These are phyloP conservation scores for Tenualosa thibaudeaui DNA, from an alignment of 2,797 vertebrate genomes.

Conservation along the genomic window DNA sequence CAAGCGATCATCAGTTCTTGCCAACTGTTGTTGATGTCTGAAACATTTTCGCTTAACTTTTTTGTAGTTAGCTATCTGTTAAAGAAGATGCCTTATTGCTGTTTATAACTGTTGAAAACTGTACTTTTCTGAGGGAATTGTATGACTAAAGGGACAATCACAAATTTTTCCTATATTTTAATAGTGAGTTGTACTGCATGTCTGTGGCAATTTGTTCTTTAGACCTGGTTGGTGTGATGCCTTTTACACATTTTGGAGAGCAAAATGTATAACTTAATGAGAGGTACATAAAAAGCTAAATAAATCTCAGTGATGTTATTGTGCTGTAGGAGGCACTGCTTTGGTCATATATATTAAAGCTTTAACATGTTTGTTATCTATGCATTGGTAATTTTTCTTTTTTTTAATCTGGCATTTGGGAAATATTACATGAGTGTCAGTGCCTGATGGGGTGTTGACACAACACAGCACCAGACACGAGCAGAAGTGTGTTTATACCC, in stretches of 20 bases:
- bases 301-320: not conserved
- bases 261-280: not conserved
- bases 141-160: not conserved
- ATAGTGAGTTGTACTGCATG: no score
- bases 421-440: not conserved
- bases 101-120: no score
- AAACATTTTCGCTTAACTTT: no score
- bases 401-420: slow-evolving; percentile 9
- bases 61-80: no score
- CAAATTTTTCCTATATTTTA: not conserved
- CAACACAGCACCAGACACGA: not conserved
- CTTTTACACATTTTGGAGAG: not conserved
- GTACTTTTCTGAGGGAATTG: no score
- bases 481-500: not conserved
- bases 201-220: not conserved
- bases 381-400: not conserved
- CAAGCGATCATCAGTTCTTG: no score
- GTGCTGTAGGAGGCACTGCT: not conserved
- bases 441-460: slow-evolving; percentile 15
- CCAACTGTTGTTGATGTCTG: no score
- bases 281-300: not conserved
- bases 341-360: not conserved
- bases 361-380: not conserved
- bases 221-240: not conserved
- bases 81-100: no score